phyloP scores from a whole-genome alignment of 1,140 invertebrate species.

The Cheumatopsyche charites region DNA sequence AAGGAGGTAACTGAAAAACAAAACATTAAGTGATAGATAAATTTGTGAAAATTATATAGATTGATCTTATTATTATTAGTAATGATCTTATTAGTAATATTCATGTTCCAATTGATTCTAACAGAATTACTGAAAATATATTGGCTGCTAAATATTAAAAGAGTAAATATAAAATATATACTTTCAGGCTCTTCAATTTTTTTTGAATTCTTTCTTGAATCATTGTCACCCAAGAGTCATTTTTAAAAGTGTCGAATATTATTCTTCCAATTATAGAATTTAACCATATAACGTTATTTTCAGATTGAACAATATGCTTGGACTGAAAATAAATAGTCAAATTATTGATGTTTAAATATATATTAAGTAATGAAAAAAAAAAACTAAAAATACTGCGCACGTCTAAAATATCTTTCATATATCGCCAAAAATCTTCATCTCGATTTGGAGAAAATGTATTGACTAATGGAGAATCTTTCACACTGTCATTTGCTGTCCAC shows the following conservation, averaged over 20 bases:
- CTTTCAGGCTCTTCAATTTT: slow-evolving; percentile 60
- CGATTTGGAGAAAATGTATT: slow-evolving; percentile 33
- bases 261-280: slow-evolving; percentile 57
- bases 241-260: slow-evolving; percentile 58
- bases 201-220: slow-evolving; percentile 58
- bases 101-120: no score
- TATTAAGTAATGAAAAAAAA: neutral
- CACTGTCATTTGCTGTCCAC: slow-evolving; percentile 35
- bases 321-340: neutral
- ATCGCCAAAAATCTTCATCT: slow-evolving; percentile 43
- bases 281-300: slow-evolving; percentile 56
- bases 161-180: slow-evolving; percentile 44
- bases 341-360: neutral
- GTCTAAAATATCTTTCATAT: slow-evolving; percentile 46
- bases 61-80: no score
- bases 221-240: slow-evolving; percentile 53
- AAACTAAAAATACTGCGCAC: no score
- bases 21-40: neutral
- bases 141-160: no score
- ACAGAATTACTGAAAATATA: no score
- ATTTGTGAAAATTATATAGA: neutral
- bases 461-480: slow-evolving; percentile 38
- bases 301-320: slow-evolving; percentile 1
- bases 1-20: slow-evolving; percentile 54
- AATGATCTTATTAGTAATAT: no score